phyloP scores from a whole-genome alignment of 2,888 invertebrate genomes.

The Anodontia alba region DNA sequence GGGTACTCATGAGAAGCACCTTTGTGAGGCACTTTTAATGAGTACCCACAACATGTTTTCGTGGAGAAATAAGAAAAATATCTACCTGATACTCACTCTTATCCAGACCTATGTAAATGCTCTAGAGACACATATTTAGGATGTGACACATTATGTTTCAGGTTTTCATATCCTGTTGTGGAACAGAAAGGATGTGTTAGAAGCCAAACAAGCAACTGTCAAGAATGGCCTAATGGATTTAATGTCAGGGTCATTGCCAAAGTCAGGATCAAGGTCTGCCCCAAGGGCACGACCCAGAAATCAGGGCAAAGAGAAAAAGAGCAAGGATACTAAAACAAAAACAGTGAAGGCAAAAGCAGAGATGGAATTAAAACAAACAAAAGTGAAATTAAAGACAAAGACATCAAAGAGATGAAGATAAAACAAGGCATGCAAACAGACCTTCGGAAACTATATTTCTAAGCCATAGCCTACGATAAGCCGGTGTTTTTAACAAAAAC shows the following conservation, averaged over 20 bases:
- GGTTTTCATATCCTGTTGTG: slow-evolving; percentile 74
- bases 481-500: too few relatives aligned
- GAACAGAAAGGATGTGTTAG: slow-evolving; percentile 66
- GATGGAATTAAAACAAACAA: slow-evolving; percentile 45
- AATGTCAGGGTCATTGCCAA: slow-evolving; percentile 10
- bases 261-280: not conserved
- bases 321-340: slow-evolving; percentile 41
- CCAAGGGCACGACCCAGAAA: slow-evolving; percentile 9
- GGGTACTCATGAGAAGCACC: too few relatives aligned
- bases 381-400: slow-evolving; percentile 40
- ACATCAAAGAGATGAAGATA: slow-evolving; percentile 16
- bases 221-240: slow-evolving; percentile 16
- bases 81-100: too few relatives aligned
- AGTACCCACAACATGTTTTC: too few relatives aligned
- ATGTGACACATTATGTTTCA: too few relatives aligned
- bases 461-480: too few relatives aligned
- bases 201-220: slow-evolving; percentile 49
- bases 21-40: too few relatives aligned
- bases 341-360: slow-evolving; percentile 54
- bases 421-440: too few relatives aligned
- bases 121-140: too few relatives aligned
- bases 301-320: slow-evolving; percentile 30
- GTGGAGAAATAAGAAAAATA: too few relatives aligned
- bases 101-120: too few relatives aligned
- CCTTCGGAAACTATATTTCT: too few relatives aligned